These are phyloP conservation scores for Mesitornis unicolor DNA, from an alignment of 2,113 vertebrate species.

Conservation along the genomic window DNA sequence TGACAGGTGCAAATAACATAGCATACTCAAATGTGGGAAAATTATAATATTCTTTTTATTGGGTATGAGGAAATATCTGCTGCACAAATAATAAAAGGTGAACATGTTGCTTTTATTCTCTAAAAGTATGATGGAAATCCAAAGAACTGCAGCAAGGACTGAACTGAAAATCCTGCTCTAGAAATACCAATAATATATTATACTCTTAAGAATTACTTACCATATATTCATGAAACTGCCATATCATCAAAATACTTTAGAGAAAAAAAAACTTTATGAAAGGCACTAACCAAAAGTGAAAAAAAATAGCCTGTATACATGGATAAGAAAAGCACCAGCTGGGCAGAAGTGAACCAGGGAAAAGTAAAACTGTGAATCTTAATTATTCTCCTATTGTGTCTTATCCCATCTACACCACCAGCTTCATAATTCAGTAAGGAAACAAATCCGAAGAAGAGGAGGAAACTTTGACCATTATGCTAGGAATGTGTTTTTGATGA, in stretches of 20 bases:
- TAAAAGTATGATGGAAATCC: background rate
- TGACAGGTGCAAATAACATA: background rate
- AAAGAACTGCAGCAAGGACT: background rate
- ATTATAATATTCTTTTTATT: background rate
- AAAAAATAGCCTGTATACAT: fast-evolving
- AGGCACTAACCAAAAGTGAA: background rate
- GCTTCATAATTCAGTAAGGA: background rate
- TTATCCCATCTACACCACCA: background rate
- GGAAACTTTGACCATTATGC: background rate
- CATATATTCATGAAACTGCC: background rate
- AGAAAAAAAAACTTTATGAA: background rate
- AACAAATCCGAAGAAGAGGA: background rate
- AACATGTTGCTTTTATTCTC: background rate
- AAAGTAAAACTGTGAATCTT: background rate
- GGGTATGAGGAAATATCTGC: background rate
- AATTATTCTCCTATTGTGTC: background rate
- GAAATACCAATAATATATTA: background rate
- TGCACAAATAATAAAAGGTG: background rate
- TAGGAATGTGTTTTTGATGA: conserved; percentile 1
- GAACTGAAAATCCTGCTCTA: background rate
- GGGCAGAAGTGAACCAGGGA: background rate
- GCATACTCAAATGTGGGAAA: background rate
- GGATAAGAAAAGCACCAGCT: background rate
- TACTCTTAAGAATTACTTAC: background rate
- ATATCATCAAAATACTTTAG: background rate